Evolutionary conservation across 2,888 invertebrate genomes (phyloP).

Genomic region (Lasioglossum zephyrum): DNA sequence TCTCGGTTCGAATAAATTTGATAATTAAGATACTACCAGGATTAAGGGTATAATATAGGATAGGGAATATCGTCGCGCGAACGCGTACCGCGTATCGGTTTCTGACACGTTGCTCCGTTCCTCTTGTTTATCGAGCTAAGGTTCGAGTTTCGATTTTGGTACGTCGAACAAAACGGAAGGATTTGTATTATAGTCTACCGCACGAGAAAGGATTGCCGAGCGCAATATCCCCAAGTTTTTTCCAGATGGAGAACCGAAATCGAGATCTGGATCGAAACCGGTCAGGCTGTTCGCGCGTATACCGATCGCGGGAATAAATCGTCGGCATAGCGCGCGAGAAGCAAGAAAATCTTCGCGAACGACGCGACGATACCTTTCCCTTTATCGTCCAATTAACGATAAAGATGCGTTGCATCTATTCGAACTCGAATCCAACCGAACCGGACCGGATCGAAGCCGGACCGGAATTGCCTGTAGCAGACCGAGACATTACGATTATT

Average conservation of each 20-base stretch:
- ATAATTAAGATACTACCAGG: constrained; percentile 68
- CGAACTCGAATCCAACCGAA: constrained; percentile 60
- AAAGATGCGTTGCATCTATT: constrained; percentile 75
- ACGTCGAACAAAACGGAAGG: not conserved
- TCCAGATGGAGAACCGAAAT: constrained; percentile 21
- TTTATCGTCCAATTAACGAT: constrained; percentile 78
- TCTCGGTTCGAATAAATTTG: constrained; percentile 66
- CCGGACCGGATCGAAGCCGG: constrained; percentile 46
- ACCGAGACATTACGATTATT: constrained; percentile 71
- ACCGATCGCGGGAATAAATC: constrained; percentile 75
- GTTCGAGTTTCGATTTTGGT: not conserved
- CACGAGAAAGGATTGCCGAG: constrained; percentile 10
- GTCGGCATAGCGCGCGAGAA: constrained; percentile 60
- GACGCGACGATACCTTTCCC: constrained; percentile 66
- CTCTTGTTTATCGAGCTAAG: not conserved
- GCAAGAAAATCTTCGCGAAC: constrained; percentile 69
- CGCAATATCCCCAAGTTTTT: not conserved
- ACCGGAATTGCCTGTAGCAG: constrained; percentile 60
- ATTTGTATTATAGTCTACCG: not conserved
- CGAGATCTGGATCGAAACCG: constrained; percentile 36
- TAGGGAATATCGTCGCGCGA: not conserved
- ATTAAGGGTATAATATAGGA: constrained; percentile 53
- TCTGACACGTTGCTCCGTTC: not conserved
- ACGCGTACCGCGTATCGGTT: not conserved
- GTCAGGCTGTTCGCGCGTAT: constrained; percentile 70